Conservation (phyloP, 2,888 invertebrate genomes). For the Nycteola revayana region DNA sequence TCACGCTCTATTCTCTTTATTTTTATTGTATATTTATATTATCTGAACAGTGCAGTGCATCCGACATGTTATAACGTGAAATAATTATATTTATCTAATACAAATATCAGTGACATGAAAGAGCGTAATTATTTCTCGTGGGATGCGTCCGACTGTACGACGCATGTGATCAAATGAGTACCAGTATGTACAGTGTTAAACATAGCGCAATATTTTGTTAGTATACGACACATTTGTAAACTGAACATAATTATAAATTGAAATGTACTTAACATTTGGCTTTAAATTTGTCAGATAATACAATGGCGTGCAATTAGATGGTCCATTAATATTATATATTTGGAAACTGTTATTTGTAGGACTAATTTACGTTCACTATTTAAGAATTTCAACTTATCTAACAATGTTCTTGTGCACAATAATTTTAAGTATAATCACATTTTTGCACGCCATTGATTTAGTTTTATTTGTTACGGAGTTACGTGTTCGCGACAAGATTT, state of each 20-base stretch:
- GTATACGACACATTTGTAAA: constrained; percentile 34
- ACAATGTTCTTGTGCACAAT: constrained; percentile 24
- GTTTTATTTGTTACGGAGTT: constrained; percentile 1
- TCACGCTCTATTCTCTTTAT: constrained; percentile 52
- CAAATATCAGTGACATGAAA: no score
- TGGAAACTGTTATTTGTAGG: constrained; percentile 16
- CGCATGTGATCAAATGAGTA: constrained; percentile 31
- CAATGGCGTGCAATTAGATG: constrained; percentile 18
- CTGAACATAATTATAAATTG: constrained; percentile 8
- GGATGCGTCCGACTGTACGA: constrained; percentile 2
- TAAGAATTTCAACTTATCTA: constrained; percentile 17
- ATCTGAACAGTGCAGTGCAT: background rate
- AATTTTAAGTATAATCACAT: constrained; percentile 14
- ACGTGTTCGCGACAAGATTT: constrained; percentile 11
- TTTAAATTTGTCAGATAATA: background rate
- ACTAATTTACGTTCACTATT: constrained; percentile 21
- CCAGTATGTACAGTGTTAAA: constrained; percentile 55
- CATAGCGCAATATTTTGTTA: constrained; percentile 48
- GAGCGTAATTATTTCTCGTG: no score
- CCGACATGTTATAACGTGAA: no score
- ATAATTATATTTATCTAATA: no score
- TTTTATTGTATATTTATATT: constrained; percentile 36
- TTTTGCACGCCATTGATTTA: constrained; percentile 12
- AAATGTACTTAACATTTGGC: constrained; percentile 2
- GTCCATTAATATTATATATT: constrained; percentile 17